Percentiles rank a stretch among this genome's conserved stretches.
Evolutionary conservation across 2,113 vertebrate genomes (phyloP).

Genomic region (Sorex araneus): DNA sequence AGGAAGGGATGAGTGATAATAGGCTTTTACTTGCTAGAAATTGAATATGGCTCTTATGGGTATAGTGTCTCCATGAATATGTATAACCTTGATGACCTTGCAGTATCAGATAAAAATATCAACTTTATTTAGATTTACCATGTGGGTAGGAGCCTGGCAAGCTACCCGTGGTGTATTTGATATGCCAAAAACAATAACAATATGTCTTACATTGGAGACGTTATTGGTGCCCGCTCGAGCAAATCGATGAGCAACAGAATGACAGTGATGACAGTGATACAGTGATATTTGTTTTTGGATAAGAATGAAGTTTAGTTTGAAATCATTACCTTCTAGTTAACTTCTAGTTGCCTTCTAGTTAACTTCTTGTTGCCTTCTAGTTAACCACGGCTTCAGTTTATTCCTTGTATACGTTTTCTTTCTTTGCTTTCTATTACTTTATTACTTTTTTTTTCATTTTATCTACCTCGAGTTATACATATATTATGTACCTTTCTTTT

Average conservation of each 20-base stretch:
- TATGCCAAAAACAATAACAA: too few relatives aligned
- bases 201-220: too few relatives aligned
- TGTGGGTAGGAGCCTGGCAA: too few relatives aligned
- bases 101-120: not conserved
- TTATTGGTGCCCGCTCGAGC: too few relatives aligned
- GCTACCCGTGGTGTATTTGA: too few relatives aligned
- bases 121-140: constrained; percentile 3
- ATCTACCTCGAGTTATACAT: constrained; percentile 7
- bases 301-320: constrained; percentile 41
- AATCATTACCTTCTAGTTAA: constrained; percentile 28
- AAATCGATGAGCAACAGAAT: too few relatives aligned
- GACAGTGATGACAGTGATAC: too few relatives aligned
- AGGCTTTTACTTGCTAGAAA: constrained; percentile 18
- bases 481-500: not conserved
- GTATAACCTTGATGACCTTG: not conserved
- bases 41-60: not conserved
- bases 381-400: not conserved
- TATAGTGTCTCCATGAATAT: not conserved
- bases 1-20: not conserved
- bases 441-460: constrained; percentile 10
- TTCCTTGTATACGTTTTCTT: not conserved
- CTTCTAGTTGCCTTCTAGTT: not conserved
- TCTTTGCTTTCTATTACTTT: not conserved
- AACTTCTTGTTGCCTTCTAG: not conserved
- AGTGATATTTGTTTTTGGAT: too few relatives aligned